Evolutionary conservation across 2,113 vertebrate species (phyloP), one percentile per base, ranked within the genome.

Genomic region (Zingel zingel): DNA sequence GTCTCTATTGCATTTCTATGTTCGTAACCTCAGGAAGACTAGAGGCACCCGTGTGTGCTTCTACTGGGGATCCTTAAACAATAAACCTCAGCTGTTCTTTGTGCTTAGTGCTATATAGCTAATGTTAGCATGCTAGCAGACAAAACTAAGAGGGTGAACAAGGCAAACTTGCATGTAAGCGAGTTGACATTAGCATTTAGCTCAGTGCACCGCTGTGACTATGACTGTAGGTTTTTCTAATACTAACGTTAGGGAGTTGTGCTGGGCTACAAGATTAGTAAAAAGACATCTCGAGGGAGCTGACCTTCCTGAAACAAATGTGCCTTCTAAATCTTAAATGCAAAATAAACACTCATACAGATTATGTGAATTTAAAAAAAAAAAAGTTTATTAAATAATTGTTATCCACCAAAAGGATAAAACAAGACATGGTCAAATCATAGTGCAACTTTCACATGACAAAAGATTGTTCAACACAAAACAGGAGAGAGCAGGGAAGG

Each of bases 311-410:
- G 39, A 27, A 30, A 50, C 21, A 50, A 54, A 69, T 57, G 8
- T 21, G 65, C 23, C 45, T 50, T 19, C 30, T n/a, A 3, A 1
- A 23, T 54, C 21, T 53, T 43, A 63, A 33, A 72, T 53, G 50
- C 5, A 36, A 78, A 82, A 59, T 23, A 48, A 74, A 67, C 27
- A 81, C 67, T 36, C 25, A 12, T 18, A 48, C 23, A 72, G 30
- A 61, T 21, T 16, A 19, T 53, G 21, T 75, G 23, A 56, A 74
- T 82, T 58, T 58, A 56, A 74, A 69, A 79, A 77, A n/a, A n/a
- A 84, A 79, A 71, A 76, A 7, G 33, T 92, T 91, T 92, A 93
- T 91, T 92, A 88, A 90, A 89, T 90, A 87, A 74, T 62, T 45
- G 13, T 72, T 76, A 68, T 77, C 78, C 64, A 83, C 36, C 54